A percentile compares a stretch with the other conserved stretches of the same genome.
Evolutionary conservation across 2,113 vertebrate species (phyloP).

Genomic region (Phalacrocorax pelagicus): DNA sequence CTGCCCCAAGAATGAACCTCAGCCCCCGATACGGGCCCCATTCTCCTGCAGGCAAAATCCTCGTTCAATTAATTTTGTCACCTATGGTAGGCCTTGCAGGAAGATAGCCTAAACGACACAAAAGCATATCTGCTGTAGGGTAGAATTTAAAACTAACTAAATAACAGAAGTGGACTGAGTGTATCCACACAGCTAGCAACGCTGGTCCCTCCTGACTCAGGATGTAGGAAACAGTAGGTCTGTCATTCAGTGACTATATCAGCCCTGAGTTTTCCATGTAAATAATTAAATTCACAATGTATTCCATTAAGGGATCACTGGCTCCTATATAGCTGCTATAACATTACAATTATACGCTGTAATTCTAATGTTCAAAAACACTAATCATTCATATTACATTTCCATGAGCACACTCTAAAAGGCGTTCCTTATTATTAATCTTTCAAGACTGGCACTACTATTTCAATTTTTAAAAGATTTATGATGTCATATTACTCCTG

Average conservation of each 20-base stretch:
- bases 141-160: background rate
- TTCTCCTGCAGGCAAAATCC: background rate
- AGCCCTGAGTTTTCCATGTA: background rate
- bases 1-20: background rate
- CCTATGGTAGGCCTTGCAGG: background rate
- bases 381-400: constrained; percentile 64
- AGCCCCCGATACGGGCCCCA: accelerated
- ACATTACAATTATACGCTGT: constrained; percentile 47
- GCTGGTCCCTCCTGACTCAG: background rate
- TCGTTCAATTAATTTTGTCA: background rate
- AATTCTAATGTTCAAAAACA: constrained; percentile 66
- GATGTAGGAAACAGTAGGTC: background rate
- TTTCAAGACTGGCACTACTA: constrained; percentile 59
- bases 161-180: accelerated
- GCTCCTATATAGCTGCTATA: constrained; percentile 2
- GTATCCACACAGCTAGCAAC: background rate
- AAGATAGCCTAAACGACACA: background rate
- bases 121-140: background rate
- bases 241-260: background rate
- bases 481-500: constrained; percentile 48
- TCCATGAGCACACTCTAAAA: constrained; percentile 54
- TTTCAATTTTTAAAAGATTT: constrained; percentile 71
- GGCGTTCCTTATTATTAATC: constrained; percentile 68
- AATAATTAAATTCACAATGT: constrained; percentile 46
- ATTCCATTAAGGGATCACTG: constrained; percentile 34